A percentile compares a stretch with the other conserved stretches of the same genome.
These are phyloP conservation scores for Mesocricetus auratus DNA, from an alignment of 2,113 vertebrate genomes.

Conservation along the genomic window DNA sequence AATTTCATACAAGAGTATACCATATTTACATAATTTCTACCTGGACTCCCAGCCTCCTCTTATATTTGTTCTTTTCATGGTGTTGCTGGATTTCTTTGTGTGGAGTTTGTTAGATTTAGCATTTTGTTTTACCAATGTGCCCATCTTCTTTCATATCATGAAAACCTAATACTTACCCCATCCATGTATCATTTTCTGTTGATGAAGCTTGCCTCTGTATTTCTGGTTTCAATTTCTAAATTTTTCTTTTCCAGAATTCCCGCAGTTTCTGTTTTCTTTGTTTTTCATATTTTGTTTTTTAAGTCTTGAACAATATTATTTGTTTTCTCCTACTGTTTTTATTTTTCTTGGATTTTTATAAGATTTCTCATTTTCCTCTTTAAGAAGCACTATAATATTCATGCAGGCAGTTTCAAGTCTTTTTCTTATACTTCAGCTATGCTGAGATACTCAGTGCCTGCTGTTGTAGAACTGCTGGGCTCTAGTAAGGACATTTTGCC, in stretches of 20 bases:
- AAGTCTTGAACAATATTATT: neutral
- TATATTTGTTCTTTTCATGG: neutral
- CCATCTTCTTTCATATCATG: neutral
- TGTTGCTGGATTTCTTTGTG: neutral
- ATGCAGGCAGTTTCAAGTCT: neutral
- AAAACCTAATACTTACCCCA: neutral
- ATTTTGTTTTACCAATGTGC: neutral
- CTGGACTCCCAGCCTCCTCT: too few relatives aligned
- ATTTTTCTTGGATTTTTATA: neutral
- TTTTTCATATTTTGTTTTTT: neutral
- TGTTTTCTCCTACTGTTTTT: neutral
- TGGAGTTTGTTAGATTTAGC: neutral
- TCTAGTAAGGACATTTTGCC: neutral
- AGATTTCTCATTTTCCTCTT: neutral
- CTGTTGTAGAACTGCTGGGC: neutral
- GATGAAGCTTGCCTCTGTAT: neutral
- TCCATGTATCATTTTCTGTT: neutral
- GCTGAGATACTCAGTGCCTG: neutral
- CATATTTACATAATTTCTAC: too few relatives aligned
- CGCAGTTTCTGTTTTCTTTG: neutral
- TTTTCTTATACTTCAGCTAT: neutral
- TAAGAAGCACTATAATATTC: neutral
- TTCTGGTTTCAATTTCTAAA: neutral
- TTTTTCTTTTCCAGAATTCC: neutral
- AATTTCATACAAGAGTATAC: too few relatives aligned